These are phyloP conservation scores for Zaprionus obscuricornis DNA, from an alignment of 2,888 invertebrate genomes.

Conservation along the genomic window DNA sequence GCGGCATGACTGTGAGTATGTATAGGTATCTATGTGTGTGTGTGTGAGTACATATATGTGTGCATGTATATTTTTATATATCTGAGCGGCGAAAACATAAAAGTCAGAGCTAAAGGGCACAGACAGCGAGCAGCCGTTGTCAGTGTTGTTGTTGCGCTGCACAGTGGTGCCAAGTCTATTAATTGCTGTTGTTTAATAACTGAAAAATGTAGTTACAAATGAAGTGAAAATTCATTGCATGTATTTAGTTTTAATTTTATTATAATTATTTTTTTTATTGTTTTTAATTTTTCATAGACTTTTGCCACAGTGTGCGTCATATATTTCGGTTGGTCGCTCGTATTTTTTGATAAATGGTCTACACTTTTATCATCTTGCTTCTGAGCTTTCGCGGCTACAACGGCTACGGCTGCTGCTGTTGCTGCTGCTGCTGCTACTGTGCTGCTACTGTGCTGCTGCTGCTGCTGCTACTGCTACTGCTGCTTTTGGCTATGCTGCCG, in stretches of 20 bases:
- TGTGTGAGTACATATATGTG: slow-evolving; percentile 27
- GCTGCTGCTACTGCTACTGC: neutral
- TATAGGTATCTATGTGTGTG: slow-evolving; percentile 6
- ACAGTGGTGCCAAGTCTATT: slow-evolving; percentile 68
- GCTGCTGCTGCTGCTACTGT: slow-evolving; percentile 26
- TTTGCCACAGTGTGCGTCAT: slow-evolving; percentile 58
- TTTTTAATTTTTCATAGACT: neutral
- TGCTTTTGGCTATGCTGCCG: slow-evolving; percentile 39
- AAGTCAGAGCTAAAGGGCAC: slow-evolving; percentile 71
- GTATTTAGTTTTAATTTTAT: neutral
- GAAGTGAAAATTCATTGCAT: slow-evolving; percentile 1
- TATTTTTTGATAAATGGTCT: slow-evolving; percentile 76
- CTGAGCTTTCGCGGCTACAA: slow-evolving; percentile 61
- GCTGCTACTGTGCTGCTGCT: slow-evolving; percentile 23
- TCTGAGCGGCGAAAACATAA: slow-evolving; percentile 71
- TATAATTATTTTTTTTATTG: slow-evolving; percentile 16
- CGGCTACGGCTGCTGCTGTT: slow-evolving; percentile 5
- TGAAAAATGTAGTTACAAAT: no score
- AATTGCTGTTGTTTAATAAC: no score
- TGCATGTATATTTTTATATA: slow-evolving; percentile 56
- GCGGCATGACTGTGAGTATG: no score
- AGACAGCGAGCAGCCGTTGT: slow-evolving; percentile 68
- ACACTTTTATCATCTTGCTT: slow-evolving; percentile 78
- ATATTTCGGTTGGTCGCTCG: slow-evolving; percentile 62
- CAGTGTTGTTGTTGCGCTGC: slow-evolving; percentile 35